A percentile compares a stretch with the other conserved stretches of the same genome.
These are phyloP conservation scores for Parnassius apollo DNA, from an alignment of 2,888 invertebrate genomes.

Conservation along the genomic window DNA sequence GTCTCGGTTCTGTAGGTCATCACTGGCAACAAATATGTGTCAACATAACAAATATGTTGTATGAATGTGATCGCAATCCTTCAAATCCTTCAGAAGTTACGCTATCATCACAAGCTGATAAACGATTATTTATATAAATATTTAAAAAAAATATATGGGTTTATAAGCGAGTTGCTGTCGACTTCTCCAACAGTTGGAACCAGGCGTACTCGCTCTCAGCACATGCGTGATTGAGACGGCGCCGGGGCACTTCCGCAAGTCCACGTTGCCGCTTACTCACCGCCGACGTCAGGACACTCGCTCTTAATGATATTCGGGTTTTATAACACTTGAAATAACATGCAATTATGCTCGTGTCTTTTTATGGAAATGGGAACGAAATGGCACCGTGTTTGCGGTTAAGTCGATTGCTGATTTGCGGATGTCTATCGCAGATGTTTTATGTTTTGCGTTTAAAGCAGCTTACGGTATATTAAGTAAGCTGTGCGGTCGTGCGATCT, in stretches of 20 bases:
- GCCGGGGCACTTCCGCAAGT: conserved; percentile 22
- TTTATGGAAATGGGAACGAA: conserved; percentile 13
- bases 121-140: too few relatives aligned
- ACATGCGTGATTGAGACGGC: conserved; percentile 22
- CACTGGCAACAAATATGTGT: too few relatives aligned
- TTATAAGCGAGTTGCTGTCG: conserved; percentile 4
- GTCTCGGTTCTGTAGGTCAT: too few relatives aligned
- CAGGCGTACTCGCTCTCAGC: conserved; percentile 1
- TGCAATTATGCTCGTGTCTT: conserved; percentile 18
- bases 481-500: too few relatives aligned
- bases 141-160: neutral
- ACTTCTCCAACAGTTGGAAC: neutral
- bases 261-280: conserved; percentile 19
- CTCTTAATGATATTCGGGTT: conserved; percentile 17
- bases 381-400: conserved; percentile 13
- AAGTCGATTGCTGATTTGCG: conserved; percentile 11
- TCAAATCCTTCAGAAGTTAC: too few relatives aligned
- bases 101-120: too few relatives aligned
- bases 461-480: too few relatives aligned
- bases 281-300: conserved; percentile 13
- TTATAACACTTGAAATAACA: conserved; percentile 22
- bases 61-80: too few relatives aligned
- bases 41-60: too few relatives aligned
- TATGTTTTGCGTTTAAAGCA: neutral
- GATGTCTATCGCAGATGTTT: conserved; percentile 18